phyloP scores from a whole-genome alignment of 2,113 vertebrate species.

The Canis aureus region DNA sequence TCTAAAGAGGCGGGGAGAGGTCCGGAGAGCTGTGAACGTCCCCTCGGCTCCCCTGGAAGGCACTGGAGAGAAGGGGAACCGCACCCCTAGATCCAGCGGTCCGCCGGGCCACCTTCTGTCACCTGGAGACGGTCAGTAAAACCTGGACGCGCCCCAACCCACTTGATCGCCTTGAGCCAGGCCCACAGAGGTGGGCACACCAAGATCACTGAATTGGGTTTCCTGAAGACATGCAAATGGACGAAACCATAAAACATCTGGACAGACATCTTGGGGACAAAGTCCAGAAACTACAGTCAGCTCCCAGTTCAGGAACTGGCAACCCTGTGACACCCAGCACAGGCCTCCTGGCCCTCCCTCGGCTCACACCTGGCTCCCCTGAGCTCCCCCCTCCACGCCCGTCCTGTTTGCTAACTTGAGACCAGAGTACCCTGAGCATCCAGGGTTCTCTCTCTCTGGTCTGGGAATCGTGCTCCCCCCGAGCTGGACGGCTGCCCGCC shows the following conservation, averaged over 20 bases:
- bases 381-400: neutral
- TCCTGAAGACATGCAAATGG: neutral
- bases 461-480: neutral
- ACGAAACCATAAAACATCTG: neutral
- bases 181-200: rapidly evolving
- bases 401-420: rapidly evolving
- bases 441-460: neutral
- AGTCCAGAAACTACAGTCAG: neutral
- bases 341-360: rapidly evolving
- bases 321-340: rapidly evolving
- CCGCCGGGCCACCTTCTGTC: neutral
- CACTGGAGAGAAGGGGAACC: neutral
- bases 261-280: neutral
- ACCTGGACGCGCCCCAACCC: neutral
- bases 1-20: neutral
- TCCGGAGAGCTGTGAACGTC: too few relatives aligned
- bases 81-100: neutral
- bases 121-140: neutral
- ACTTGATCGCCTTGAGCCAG: too few relatives aligned
- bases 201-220: neutral
- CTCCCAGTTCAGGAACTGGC: neutral
- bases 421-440: rapidly evolving
- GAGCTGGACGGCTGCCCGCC: neutral
- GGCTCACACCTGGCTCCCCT: rapidly evolving
- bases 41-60: neutral